Evolutionary conservation across 2,888 invertebrate genomes (phyloP).

Genomic region (Ferrisia virgata): DNA sequence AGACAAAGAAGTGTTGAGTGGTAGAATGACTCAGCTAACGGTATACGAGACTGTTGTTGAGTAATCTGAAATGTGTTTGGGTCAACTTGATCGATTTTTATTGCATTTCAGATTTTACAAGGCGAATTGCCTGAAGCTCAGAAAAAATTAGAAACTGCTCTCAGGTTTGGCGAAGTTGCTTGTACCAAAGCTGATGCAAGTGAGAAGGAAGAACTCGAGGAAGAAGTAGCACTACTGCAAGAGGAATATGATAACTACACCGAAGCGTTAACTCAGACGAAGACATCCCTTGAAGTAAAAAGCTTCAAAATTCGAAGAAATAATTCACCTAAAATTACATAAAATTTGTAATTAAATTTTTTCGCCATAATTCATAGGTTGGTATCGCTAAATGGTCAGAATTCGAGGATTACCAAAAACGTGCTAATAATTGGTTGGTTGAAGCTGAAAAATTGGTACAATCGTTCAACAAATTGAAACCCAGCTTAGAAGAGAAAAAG

Average conservation of each 20-base stretch:
- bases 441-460: conserved; percentile 87
- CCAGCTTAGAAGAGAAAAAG: conserved; percentile 84
- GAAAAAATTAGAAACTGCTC: conserved; percentile 74
- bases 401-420: conserved; percentile 87
- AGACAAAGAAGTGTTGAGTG: conserved; percentile 81
- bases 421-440: conserved; percentile 83
- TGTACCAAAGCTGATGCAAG: conserved; percentile 78
- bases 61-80: background rate
- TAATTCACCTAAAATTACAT: too few relatives aligned
- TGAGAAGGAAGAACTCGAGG: conserved; percentile 85
- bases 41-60: conserved; percentile 47
- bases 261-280: conserved; percentile 75
- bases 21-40: conserved; percentile 81
- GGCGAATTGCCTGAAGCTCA: conserved; percentile 81
- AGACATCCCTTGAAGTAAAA: conserved; percentile 74
- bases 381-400: conserved; percentile 93
- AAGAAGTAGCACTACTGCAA: conserved; percentile 84
- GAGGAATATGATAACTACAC: conserved; percentile 82
- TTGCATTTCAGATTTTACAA: conserved; percentile 61
- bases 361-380: conserved; percentile 51
- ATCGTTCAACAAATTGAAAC: conserved; percentile 83
- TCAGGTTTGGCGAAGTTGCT: conserved; percentile 82
- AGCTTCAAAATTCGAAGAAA: too few relatives aligned
- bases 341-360: background rate
- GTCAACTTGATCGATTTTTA: conserved; percentile 31